Evolutionary conservation across 2,113 vertebrate genomes (phyloP), one percentile per base, ranked within the genome.

Genomic region (Macrotis lagotis): DNA sequence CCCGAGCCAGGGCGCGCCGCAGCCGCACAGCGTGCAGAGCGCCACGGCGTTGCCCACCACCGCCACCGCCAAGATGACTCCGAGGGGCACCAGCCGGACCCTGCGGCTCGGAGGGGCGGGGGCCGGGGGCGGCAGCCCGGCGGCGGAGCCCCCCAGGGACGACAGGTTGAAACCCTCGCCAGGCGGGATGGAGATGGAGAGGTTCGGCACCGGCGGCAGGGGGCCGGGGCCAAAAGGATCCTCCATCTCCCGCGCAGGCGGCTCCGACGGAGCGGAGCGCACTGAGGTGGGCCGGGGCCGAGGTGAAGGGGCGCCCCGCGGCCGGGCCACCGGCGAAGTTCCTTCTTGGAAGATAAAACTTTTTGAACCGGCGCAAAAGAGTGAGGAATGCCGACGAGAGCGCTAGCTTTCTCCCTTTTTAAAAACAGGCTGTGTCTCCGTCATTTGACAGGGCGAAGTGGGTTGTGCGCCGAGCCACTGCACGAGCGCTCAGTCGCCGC

Each of bases 11-110:
- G 92, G 51, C 47, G 96, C 92, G 25, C 96, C 55, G 50, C 66
- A 88, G 49, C 97, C 96, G 47, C 98, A 96, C 90, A 97, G 95
- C 92, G 95, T 97, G 22, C 97, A 95, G 83, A 98, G 96, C 89
- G 98, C 98, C 3, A 94, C 25, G 24, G 92, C 31, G 51, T 98
- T 99, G 48, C 98, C 98, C 1, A 97, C 94, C 95, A 98, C 94
- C 2, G 98, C 97, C 91, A 98, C 95, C 48, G 97, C 89, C 89
- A 98, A 91, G 49, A 98, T 94, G 92, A 94, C 50, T 10, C 95
- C 96, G 51, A 97, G 96, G 48, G 96, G 88, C 16, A 95, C 89
- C 14, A 98, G 94, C 92, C 97, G 94, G 47, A 93, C 90, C 48
- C 47, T 89, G 91, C 48, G 95, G 89, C 50, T 25, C 16, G 89